These are phyloP conservation scores for Pao palembangensis DNA, from an alignment of 2,113 vertebrate genomes.

Conservation along the genomic window DNA sequence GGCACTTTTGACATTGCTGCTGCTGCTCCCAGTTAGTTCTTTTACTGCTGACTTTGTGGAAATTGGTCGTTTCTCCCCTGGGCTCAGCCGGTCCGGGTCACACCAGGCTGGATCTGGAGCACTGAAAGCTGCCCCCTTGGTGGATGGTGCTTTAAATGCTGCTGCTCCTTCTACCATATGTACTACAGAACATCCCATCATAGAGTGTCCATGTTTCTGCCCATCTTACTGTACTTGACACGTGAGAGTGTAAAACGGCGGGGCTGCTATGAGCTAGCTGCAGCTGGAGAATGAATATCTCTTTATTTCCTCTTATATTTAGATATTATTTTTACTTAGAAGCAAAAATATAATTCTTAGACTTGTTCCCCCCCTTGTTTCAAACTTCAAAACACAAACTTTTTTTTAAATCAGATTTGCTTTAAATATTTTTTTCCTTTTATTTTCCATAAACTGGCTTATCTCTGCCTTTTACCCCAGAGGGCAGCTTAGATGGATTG, in stretches of 20 bases:
- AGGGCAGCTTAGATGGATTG: slow-evolving; percentile 19
- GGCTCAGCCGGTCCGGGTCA: slow-evolving; percentile 44
- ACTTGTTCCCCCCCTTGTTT: no score
- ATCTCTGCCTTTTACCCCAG: slow-evolving; percentile 5
- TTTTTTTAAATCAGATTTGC: no score
- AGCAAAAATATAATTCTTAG: no score
- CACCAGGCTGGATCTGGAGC: slow-evolving; percentile 53
- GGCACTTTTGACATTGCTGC: slow-evolving; percentile 27
- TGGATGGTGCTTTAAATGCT: slow-evolving; percentile 48
- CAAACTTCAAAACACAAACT: no score
- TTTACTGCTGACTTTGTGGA: slow-evolving; percentile 70
- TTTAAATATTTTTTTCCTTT: background rate
- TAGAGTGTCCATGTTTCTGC: no score
- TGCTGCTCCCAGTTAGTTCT: slow-evolving; percentile 50
- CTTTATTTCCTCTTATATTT: no score
- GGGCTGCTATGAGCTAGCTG: no score
- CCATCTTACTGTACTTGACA: no score
- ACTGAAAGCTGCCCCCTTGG: slow-evolving; percentile 35
- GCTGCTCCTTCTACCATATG: slow-evolving; percentile 13
- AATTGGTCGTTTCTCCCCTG: slow-evolving; percentile 62
- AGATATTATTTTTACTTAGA: no score
- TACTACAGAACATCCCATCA: background rate
- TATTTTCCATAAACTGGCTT: slow-evolving; percentile 7
- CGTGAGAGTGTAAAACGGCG: no score
- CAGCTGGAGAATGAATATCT: no score